Base-by-base conservation (phyloP, 2,888 invertebrate genomes). In the Bruchidius siliquastri region DNA sequence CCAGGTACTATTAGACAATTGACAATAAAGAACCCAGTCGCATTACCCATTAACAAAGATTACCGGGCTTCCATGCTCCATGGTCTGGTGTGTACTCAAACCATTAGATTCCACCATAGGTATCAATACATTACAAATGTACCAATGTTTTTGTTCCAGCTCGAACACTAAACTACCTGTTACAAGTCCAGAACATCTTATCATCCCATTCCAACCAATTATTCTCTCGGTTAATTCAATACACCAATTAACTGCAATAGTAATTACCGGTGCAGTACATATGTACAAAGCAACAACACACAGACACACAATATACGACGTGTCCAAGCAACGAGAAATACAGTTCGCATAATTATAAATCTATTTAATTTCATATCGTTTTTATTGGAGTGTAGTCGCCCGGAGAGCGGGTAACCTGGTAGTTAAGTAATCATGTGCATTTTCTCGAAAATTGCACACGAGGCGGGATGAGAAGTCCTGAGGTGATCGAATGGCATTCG, bases 381-480 rank as follows among this genome's bases (percentile, higher is more conserved):
- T 49, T 49, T 49, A 49, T 49, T 49, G 75, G 76, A 74, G 30
- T 18, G 8, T 13, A 49, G 49, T 49, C 6, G 49, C 49, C 49
- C 18, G 49, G 18, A 49, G 76, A 77, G 75, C 77, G 81, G 80
- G 82, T 82, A 82, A 82, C 80, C 76, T 82, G 76, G 82, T 82
- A 82, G 82, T 82, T 82, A 82, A 81, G 81, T 81, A 81, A 82
- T 82, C 81, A 81, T 78, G 79, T 79, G 80, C 80, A 80, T 82
- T 81, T 81, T 81, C 80, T 80, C 75, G 79, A 78, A 81, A 79
- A 79, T 77, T 79, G 78, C 78, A 77, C 49, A 49, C 49, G 49
- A 49, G 49, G 49, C 49, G 49, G 77, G 79, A 79, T 77, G 77
- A 79, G 75, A 79, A 79, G 79, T 77, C 79, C 81, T 71, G 75